Base-by-base conservation (phyloP, 2,113 vertebrate genomes). In the Petroica traversi region DNA sequence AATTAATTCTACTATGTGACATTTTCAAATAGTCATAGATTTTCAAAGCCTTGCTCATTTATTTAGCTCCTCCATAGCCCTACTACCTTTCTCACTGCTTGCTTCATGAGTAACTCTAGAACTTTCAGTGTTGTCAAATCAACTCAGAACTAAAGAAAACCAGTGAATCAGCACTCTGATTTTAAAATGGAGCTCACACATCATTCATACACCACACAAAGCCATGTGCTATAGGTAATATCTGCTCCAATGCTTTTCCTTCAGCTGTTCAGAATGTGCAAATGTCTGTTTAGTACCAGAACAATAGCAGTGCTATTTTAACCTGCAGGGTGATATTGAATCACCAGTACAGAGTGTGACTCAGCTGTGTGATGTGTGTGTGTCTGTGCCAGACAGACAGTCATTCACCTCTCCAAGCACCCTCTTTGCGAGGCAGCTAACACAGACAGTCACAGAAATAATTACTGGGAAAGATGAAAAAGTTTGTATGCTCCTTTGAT, bases 231-330 rank as follows among this genome's bases (percentile, higher is more conserved):
- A 54, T 5, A 62, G 16, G 16, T 58, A 51, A 77, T 5, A 74
- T n/a, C 89, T 74, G 28, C 75, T 80, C 43, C 1, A 2, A 9
- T 49, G 76, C 14, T 81, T 93, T 61, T 46, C 36, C 69, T 80
- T 88, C 55, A 58, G 0, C 11, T 62, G 3, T 51, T 72, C 67
- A 68, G 29, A 77, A 66, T 36, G 38, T 51, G 46, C 75, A 92
- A 79, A 74, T 12, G 26, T 11, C 29, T 80, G 54, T 85, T 93
- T 55, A 80, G 88, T 13, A 85, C 26, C 28, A 73, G 67, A 89
- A 93, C 69, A 90, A 87, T 36, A 73, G 75, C 62, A 90, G 74
- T 29, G 51, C 12, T 58, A 62, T 90, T 96, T 93, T 86, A 73
- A 62, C 51, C 67, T 51, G 22, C 62, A 24, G 19, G 25, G 19